phyloP scores from a whole-genome alignment of 2,888 invertebrate species.

The Holacanthella duospinosa region DNA sequence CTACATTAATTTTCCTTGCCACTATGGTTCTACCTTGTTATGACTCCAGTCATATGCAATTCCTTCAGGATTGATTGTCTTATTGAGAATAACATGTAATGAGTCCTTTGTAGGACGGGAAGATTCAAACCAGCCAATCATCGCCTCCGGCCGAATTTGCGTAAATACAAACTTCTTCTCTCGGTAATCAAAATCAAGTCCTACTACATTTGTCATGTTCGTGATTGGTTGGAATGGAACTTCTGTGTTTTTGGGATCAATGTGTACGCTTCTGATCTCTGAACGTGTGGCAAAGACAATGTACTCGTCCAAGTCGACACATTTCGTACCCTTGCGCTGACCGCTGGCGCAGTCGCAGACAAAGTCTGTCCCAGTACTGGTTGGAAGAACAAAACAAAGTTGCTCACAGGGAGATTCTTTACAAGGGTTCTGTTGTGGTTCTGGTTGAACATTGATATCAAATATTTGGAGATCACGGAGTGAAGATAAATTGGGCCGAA shows the following conservation, averaged over 20 bases:
- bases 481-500: conserved; percentile 47
- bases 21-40: conserved; percentile 63
- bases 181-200: conserved; percentile 86
- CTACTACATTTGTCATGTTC: conserved; percentile 84
- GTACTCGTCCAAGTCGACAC: conserved; percentile 76
- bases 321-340: conserved; percentile 53
- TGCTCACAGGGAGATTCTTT: conserved; percentile 71
- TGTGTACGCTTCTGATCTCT: conserved; percentile 79
- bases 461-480: conserved; percentile 84
- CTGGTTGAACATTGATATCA: conserved; percentile 76
- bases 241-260: conserved; percentile 70
- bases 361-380: conserved; percentile 38
- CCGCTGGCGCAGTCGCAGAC: conserved; percentile 91
- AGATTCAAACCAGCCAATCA: conserved; percentile 69
- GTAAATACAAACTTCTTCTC: conserved; percentile 83
- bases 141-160: conserved; percentile 82
- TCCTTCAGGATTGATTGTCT: conserved; percentile 82
- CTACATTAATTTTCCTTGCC: background rate
- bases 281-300: conserved; percentile 87
- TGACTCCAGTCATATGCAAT: conserved; percentile 97
- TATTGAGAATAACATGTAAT: conserved; percentile 53
- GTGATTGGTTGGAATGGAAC: conserved; percentile 71
- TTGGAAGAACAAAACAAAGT: conserved; percentile 83
- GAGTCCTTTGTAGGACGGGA: conserved; percentile 53
- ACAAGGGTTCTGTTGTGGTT: conserved; percentile 68